phyloP scores from a whole-genome alignment of 2,797 vertebrate species.

The Gobionotothen gibberifrons region DNA sequence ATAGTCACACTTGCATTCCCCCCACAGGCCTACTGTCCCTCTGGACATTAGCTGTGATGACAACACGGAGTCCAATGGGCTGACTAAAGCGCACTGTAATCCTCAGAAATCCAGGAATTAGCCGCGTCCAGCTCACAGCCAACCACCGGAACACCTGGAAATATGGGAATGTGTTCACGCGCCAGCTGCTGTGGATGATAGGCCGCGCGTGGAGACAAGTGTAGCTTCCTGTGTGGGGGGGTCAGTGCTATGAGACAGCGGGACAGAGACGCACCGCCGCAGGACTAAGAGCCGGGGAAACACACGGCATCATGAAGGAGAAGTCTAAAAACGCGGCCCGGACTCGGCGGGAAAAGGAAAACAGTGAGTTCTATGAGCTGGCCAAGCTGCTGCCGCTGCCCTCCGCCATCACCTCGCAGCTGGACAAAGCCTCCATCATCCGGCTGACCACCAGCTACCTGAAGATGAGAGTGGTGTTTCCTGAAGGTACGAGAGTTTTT shows the following conservation, averaged over 20 bases:
- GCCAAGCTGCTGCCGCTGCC: conserved; percentile 96
- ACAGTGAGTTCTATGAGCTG: conserved; percentile 98
- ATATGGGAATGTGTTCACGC: conserved; percentile 44
- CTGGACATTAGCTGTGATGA: not conserved
- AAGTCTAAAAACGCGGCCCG: conserved; percentile 98
- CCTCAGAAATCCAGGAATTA: conserved; percentile 32
- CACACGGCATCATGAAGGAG: conserved; percentile 90
- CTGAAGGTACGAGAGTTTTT: conserved; percentile 88
- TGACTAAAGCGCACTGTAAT: not conserved
- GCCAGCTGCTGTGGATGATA: conserved; percentile 43
- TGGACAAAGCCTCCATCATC: conserved; percentile 99
- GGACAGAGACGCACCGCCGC: conserved; percentile 64
- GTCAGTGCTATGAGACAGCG: conserved; percentile 30
- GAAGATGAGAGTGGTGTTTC: conserved; percentile 96
- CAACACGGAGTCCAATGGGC: conserved; percentile 30
- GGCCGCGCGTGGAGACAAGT: conserved; percentile 11
- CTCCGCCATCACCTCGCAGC: conserved; percentile 97
- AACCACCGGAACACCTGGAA: conserved; percentile 31
- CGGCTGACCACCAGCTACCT: conserved; percentile 97
- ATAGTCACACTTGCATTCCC: not conserved
- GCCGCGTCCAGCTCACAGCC: not conserved
- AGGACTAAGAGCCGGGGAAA: conserved; percentile 70
- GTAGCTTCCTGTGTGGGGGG: not conserved
- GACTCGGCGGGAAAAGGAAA: conserved; percentile 97
- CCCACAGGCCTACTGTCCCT: not conserved